phyloP scores from a whole-genome alignment of 1,140 invertebrate genomes.

The Scaptomyza graminum region DNA sequence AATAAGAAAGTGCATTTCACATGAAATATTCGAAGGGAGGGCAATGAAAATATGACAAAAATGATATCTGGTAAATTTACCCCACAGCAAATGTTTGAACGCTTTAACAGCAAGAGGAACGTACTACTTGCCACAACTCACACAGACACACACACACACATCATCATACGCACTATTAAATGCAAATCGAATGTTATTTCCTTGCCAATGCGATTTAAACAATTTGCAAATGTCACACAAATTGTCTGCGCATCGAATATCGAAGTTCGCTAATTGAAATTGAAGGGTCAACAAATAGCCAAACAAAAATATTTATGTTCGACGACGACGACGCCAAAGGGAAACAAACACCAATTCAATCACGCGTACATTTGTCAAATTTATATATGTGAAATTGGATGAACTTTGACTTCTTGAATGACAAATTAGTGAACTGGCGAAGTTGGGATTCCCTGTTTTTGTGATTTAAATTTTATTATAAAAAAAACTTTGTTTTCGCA shows the following conservation, averaged over 20 bases:
- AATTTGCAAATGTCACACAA: conserved; percentile 31
- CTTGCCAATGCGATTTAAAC: neutral
- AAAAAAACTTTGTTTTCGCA: no score
- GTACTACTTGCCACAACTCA: conserved; percentile 7
- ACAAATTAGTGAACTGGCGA: no score
- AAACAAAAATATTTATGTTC: neutral
- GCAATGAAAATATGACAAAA: no score
- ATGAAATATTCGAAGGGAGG: no score
- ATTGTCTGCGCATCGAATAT: conserved; percentile 17
- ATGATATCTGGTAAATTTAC: no score
- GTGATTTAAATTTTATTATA: no score
- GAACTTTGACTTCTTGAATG: no score
- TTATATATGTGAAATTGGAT: no score
- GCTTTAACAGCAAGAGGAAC: conserved; percentile 9
- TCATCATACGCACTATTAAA: neutral
- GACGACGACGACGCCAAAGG: neutral
- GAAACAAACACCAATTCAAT: neutral
- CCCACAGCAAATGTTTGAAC: neutral
- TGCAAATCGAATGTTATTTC: conserved; percentile 6
- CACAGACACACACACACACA: conserved; percentile 17
- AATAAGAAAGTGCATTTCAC: no score
- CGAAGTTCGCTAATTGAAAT: conserved; percentile 25
- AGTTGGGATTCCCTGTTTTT: no score
- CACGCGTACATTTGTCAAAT: neutral
- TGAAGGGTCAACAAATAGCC: neutral